phyloP scores from a whole-genome alignment of 2,888 invertebrate genomes.

The Osmoderma eremita region DNA sequence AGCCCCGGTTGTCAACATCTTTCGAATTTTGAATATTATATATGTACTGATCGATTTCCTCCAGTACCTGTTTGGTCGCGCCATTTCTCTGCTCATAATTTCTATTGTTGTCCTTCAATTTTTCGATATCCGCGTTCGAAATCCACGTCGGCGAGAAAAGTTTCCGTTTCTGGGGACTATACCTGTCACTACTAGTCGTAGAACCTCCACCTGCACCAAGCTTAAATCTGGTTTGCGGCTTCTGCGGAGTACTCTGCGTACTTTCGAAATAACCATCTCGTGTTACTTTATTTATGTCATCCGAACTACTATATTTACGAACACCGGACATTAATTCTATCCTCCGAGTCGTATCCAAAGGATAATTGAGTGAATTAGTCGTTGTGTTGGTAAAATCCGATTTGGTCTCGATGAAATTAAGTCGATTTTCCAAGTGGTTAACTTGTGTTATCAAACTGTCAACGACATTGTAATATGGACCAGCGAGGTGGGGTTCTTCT shows the following conservation, averaged over 20 bases:
- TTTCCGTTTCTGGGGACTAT: constrained; percentile 43
- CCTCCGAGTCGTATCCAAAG: constrained; percentile 42
- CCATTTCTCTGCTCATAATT: constrained; percentile 40
- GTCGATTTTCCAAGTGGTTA: constrained; percentile 67
- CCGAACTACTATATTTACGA: constrained; percentile 54
- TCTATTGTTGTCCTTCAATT: constrained; percentile 45
- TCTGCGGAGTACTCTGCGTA: constrained; percentile 61
- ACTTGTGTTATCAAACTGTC: constrained; percentile 73
- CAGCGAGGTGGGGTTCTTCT: constrained; percentile 58
- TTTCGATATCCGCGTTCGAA: constrained; percentile 13
- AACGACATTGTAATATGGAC: constrained; percentile 66
- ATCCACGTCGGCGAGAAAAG: constrained; percentile 2
- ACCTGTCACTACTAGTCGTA: constrained; percentile 52
- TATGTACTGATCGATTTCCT: constrained; percentile 60
- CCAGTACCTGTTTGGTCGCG: constrained; percentile 44
- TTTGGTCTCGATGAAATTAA: constrained; percentile 65
- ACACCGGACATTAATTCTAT: constrained; percentile 45
- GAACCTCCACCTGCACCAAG: too few relatives aligned
- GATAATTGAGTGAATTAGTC: constrained; percentile 51
- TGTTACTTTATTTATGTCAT: constrained; percentile 48
- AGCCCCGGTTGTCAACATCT: constrained; percentile 43
- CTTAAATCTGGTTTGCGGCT: constrained; percentile 55
- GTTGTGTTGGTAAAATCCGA: constrained; percentile 53
- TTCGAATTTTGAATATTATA: constrained; percentile 54
- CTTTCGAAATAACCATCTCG: constrained; percentile 50